A percentile compares a stretch with the other conserved stretches of the same genome.
Conservation (phyloP, 2,797 vertebrate genomes). For the Falco biarmicus region DNA sequence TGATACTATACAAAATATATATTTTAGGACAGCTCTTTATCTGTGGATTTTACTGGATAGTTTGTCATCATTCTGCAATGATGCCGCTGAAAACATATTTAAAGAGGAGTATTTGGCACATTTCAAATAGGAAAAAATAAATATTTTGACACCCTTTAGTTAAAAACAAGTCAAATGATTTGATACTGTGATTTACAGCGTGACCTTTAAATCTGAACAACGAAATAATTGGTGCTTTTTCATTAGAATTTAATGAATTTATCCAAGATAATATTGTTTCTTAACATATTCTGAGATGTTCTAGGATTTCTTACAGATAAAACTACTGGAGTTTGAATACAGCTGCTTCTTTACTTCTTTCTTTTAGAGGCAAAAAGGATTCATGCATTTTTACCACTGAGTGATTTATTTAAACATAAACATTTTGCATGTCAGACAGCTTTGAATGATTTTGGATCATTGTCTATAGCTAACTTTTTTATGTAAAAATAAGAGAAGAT, state of each 20-base stretch:
- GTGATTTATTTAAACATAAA: not conserved
- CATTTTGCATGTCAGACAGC: not conserved
- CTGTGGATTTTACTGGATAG: not conserved
- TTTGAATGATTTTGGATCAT: not conserved
- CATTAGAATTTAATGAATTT: not conserved
- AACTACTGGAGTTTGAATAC: not conserved
- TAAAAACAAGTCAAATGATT: conserved; percentile 13
- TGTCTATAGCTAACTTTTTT: not conserved
- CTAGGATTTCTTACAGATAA: not conserved
- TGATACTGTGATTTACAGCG: not conserved
- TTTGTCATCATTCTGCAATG: conserved; percentile 1
- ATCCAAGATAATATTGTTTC: not conserved
- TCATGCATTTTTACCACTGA: not conserved
- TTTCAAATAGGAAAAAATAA: conserved; percentile 9
- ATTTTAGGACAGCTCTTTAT: conserved; percentile 7
- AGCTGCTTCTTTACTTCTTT: not conserved
- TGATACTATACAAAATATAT: not conserved
- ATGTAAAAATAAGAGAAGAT: not conserved
- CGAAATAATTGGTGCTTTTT: conserved; percentile 20
- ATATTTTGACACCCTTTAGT: conserved; percentile 11
- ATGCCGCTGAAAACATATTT: conserved; percentile 1
- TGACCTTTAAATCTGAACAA: conserved; percentile 13
- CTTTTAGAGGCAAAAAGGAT: not conserved
- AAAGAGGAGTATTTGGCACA: conserved; percentile 1
- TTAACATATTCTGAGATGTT: not conserved